Base-by-base conservation (phyloP, 2,888 invertebrate genomes). In the Copidosoma aretas region DNA sequence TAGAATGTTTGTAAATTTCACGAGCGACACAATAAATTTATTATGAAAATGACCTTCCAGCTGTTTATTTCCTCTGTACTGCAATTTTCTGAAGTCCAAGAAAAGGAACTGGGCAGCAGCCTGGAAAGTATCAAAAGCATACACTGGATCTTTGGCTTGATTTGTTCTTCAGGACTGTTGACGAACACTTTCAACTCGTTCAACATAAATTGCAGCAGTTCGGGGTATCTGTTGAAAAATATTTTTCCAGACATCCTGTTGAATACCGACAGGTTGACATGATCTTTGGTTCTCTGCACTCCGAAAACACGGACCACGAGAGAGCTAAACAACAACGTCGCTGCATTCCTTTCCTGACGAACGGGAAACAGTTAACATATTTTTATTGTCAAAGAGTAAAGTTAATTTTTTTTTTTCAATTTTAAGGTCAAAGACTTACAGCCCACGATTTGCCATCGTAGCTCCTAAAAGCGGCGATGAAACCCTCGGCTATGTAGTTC, bases 281-380 rank as follows among this genome's bases (percentile, higher is more conserved):
- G 83, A 77, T 88, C 87, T 54, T 87, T 86, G 0, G 87, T 87
- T 64, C 91, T 86, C 76, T 88, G 87, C 22, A 95, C 95, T 1
- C 97, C 97, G 86, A 98, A 97, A 74, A 94, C 90, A 73, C 97
- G 88, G 56, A 90, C 91, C 78, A 94, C 89, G 46, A 98, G 86
- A 3, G 95, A 89, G 70, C 93, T 90, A 80, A 95, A 92, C 19
- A 97, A 84, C 64, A 97, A 84, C 0, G 95, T 94, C 0, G 94
- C 91, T 0, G 95, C 91, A 84, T 97, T 98, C 71, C 94, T 88
- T 80, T 93, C 91, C 91, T 92, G 79, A 59, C 32, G 8, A 32
- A 8, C 32, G 32, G 8, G 3, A 32, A 32, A 32, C 4, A 32
- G 3, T 32, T 32, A 8, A 32, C 3, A 32, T 5, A 32, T 32